Evolutionary conservation across 2,888 invertebrate species (phyloP), one percentile per base, ranked within the genome.

Genomic region (Drosophila borealis): DNA sequence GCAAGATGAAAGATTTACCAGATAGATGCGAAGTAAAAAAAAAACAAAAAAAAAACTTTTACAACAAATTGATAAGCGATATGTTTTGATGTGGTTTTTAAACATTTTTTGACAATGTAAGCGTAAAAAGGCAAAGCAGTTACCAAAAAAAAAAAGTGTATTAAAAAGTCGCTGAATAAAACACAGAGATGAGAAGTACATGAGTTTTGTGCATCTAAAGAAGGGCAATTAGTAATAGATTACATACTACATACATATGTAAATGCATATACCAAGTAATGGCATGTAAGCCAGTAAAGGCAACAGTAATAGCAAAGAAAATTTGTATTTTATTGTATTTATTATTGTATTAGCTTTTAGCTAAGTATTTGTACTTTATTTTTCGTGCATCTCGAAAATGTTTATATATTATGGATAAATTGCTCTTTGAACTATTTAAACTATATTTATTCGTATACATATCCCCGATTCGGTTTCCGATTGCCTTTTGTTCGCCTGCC

Each of bases 51-150:
- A 61, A 51, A 45, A 60, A 78, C 72, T 80, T 82, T 76, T 85
- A 82, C 83, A 86, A 80, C 59, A 70, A 71, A 69, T 57, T 46
- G 65, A 63, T 29, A 85, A 66, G 66, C 80, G 82, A 87, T 87
- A 83, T 83, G 83, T 87, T 83, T 83, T 87, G 87, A 83, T 80
- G 84, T 84, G 85, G 84, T 87, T 85, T 87, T 87, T 76, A 84
- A 80, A 65, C 63, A 68, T 71, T 81, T 81, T 82, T 84, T 80
- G 78, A 76, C 70, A 78, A 71, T 84, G 71, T 85, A 82, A 85
- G 83, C 81, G 62, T 73, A 80, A 74, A 81, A 81, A 78, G 79
- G 80, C 76, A 79, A 80, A 84, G 84, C 84, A 82, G 83, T 81
- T 85, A 85, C 85, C 85, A 85, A 85, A 85, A 78, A 77, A 34